Evolutionary conservation across 2,888 invertebrate species (phyloP), one percentile per base, ranked within the genome.

Genomic region (Carabus problematicus): DNA sequence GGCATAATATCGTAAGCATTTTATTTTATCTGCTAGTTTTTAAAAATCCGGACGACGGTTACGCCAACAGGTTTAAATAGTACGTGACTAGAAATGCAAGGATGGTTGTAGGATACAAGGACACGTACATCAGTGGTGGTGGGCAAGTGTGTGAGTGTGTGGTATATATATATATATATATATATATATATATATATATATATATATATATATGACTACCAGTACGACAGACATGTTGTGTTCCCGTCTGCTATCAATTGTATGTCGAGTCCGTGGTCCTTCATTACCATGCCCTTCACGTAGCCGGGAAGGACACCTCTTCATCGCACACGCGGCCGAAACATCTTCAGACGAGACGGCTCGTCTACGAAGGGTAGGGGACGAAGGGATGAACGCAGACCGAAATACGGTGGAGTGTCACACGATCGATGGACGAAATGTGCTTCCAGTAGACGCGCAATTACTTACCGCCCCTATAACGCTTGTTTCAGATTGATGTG

Each of bases 371-470:
- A 9, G 52, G 52, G 19, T 18, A 14, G 52, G 16, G 18, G 18
- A 18, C 16, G 14, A 9, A 18, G 16, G 52, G 14, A 52, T 18
- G 19, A 52, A 52, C 19, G 52, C 14, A 19, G 19, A 18, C 52
- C 52, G 16, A 52, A 52, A 52, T 52, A 52, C 49, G 49, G 16
- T 12, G 49, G 16, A 45, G n/a, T 8, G 16, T 14, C 14, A 14
- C 16, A 18, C 42, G 59, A 59, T 59, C 59, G 59, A 59, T 59
- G 59, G 42, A 8, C 41, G 39, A 59, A 59, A 59, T 59, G 59
- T 59, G 59, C 59, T 59, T 59, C 40, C 59, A 59, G 59, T 59
- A 40, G 59, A 59, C 59, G 59, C 42, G 59, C 59, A 59, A 59
- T 59, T 59, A 59, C 59, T 59, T 59, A 59, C 59, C 59, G 42